Base-by-base conservation (phyloP, 2,888 invertebrate species). In the Latheticus oryzae region DNA sequence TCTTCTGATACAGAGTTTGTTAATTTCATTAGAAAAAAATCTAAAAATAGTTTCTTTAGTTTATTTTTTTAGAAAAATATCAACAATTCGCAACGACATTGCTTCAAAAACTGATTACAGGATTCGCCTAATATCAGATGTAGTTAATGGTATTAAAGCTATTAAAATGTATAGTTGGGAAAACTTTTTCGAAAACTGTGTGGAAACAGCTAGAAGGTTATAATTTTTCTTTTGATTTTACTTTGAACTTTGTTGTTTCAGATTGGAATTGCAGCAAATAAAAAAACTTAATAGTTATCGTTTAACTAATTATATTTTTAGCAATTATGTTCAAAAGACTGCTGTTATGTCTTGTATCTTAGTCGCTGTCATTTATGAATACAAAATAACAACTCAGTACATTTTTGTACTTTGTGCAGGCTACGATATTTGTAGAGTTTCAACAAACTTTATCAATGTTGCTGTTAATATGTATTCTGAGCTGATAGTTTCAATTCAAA, bases 91-190 rank as follows among this genome's bases (percentile, higher is more conserved):
- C 12, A 16, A 11, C 5, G 15, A 33, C 8, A 16, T 33, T 5
- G 33, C 33, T 11, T 8, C n/a, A 16, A 33, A 33, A 33, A 33
- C 33, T 13, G 33, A 33, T 8, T 7, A 33, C 2, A 13, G 33
- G 15, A 33, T 33, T 13, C 33, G 33, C 7, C 12, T 8, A 8
- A 16, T 33, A 16, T 15, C n/a, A 5, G 15, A 7, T 7, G 5
- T 33, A 2, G 4, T 33, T n/a, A 33, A 33, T 12, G 33, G 33
- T 2, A 33, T 33, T 33, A 13, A 33, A 13, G 33, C 33, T 5
- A 33, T 33, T 3, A 33, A 33, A 15, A 13, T 33, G 33, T 33
- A 33, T 12, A 16, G 15, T 33, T 33, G 30, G 24, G 23, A 35
- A 15, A 33, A 33, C 4, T 2, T 16, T 5, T 33, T 33, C 15